Base-by-base conservation (phyloP, 2,888 invertebrate genomes). In the Lithophane leautieri region DNA sequence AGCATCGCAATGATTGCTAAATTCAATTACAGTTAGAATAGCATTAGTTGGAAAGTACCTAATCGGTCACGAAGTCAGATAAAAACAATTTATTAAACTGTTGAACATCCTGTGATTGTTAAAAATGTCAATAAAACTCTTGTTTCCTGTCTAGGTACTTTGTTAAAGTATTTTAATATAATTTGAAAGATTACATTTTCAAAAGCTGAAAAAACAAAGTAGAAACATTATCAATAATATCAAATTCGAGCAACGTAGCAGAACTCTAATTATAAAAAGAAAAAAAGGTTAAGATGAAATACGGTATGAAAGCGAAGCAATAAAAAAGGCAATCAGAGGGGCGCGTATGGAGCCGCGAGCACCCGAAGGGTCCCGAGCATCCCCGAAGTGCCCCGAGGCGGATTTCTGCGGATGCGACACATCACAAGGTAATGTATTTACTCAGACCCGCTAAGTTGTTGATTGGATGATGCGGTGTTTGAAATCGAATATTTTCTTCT, bases 251-350 rank as follows among this genome's bases (percentile, higher is more conserved):
- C 69, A 86, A 75, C 70, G 66, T 50, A 76, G 73, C 58, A 71
- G 54, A 82, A 78, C 62, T 87, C 68, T 87, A 86, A 86, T 87
- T 86, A 85, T 66, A 82, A 73, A 73, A 71, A 65, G 72, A 78
- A 85, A 85, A 85, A 85, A 84, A 76, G 78, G 81, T 82, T 85
- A 65, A 81, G 86, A 86, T 87, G 85, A 89, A 90, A 90, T 89
- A 89, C 87, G 87, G 79, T 82, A 84, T 81, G 78, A 83, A 88
- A 80, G 88, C 81, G 85, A 89, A 83, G 91, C 91, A 93, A 92
- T 93, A 93, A 93, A 93, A 92, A 90, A 91, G 90, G 92, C 91
- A 93, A 93, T 93, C 91, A 92, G 86, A 83, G 84, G 83, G 89
- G 87, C 74, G 85, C 82, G 82, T 71, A 75, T 78, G 75, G 60